Percentiles rank a stretch among this genome's conserved stretches.
Conservation (phyloP, 2,888 invertebrate species). For the Nomada lathburiana region DNA sequence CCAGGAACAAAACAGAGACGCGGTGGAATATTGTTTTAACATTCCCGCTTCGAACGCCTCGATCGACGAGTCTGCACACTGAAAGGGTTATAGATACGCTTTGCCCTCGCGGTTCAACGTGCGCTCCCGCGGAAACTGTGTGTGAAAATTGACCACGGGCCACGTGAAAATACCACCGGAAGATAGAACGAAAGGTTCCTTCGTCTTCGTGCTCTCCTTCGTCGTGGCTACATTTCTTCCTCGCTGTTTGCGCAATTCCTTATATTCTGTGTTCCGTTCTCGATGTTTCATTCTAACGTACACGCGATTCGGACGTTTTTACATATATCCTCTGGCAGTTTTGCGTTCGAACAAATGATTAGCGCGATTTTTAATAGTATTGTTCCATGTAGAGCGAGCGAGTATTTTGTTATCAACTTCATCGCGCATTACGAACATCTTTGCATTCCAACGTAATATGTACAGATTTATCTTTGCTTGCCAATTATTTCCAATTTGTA, state of each 20-base stretch:
- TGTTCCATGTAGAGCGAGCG: too few relatives aligned
- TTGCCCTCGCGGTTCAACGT: conserved; percentile 20
- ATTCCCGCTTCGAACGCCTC: conserved; percentile 40
- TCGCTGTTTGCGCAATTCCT: neutral
- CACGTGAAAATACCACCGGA: conserved; percentile 5
- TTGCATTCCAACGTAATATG: too few relatives aligned
- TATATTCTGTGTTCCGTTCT: too few relatives aligned
- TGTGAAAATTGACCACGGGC: conserved; percentile 26
- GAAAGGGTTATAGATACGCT: conserved; percentile 8
- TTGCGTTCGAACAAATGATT: too few relatives aligned
- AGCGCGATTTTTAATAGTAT: too few relatives aligned
- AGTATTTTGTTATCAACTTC: too few relatives aligned
- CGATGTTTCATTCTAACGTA: too few relatives aligned
- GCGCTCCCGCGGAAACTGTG: conserved; percentile 3
- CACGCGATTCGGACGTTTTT: too few relatives aligned
- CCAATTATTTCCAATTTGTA: too few relatives aligned
- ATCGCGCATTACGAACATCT: too few relatives aligned
- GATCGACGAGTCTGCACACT: neutral
- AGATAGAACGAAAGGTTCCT: neutral
- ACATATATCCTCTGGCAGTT: too few relatives aligned
- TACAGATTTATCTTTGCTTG: too few relatives aligned
- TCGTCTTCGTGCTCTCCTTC: neutral
- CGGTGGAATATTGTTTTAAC: conserved; percentile 60
- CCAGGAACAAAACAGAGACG: conserved; percentile 66
- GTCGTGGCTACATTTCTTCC: neutral